These are phyloP conservation scores for Mus spretus DNA, from an alignment of 2,797 vertebrate species.

Conservation along the genomic window DNA sequence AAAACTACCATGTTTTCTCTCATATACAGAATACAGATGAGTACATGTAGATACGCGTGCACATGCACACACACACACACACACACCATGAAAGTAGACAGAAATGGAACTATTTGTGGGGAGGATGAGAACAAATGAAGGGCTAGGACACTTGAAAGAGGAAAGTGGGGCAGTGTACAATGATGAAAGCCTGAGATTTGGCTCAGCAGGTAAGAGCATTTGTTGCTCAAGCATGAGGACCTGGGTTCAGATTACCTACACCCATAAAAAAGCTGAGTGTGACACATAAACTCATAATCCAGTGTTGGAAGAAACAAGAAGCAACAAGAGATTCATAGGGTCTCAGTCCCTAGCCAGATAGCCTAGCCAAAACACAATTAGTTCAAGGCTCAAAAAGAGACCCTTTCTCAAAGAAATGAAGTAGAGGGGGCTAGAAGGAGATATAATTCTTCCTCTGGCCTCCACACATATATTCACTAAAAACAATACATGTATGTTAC, in stretches of 20 bases:
- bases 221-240: too few relatives aligned
- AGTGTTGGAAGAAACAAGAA: neutral
- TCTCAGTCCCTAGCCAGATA: neutral
- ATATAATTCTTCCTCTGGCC: neutral
- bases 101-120: too few relatives aligned
- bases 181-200: too few relatives aligned
- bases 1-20: too few relatives aligned
- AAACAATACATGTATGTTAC: neutral
- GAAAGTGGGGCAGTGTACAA: neutral
- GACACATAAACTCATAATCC: too few relatives aligned
- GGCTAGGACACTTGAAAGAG: neutral
- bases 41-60: too few relatives aligned
- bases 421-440: neutral
- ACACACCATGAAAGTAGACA: too few relatives aligned
- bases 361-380: neutral
- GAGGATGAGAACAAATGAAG: neutral
- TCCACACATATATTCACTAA: neutral
- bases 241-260: too few relatives aligned
- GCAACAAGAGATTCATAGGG: neutral
- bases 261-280: too few relatives aligned
- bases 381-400: neutral
- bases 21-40: too few relatives aligned
- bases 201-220: neutral
- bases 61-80: too few relatives aligned
- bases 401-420: neutral